A percentile compares a stretch with the other conserved stretches of the same genome.
Evolutionary conservation across 2,888 invertebrate genomes (phyloP).

Genomic region (Epinotia demarniana): DNA sequence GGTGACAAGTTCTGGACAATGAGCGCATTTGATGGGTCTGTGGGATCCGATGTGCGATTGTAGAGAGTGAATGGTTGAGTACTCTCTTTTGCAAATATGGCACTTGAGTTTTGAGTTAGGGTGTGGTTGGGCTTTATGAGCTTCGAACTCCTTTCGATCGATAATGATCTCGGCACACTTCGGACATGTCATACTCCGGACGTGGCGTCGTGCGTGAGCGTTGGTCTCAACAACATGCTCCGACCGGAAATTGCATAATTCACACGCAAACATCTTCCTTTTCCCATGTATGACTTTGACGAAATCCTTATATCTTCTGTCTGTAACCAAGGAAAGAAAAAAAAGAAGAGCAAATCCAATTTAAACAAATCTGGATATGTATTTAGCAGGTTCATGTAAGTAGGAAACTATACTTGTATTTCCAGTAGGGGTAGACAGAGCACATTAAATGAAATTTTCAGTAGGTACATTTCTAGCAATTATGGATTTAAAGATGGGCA

Average conservation of each 20-base stretch:
- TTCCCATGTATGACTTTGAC: background rate
- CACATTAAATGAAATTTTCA: too few species aligned
- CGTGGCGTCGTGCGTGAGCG: background rate
- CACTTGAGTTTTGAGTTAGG: background rate
- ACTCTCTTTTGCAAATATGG: background rate
- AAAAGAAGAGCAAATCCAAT: background rate
- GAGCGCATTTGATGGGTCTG: background rate
- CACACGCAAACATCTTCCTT: background rate
- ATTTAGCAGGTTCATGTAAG: background rate
- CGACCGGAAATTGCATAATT: background rate
- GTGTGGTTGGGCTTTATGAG: constrained; percentile 1
- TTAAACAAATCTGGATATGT: background rate
- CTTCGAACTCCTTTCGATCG: background rate
- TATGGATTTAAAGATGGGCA: too few species aligned
- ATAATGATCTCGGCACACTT: background rate
- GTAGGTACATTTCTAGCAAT: too few species aligned
- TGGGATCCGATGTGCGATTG: background rate
- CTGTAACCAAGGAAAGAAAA: constrained; percentile 1
- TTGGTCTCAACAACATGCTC: background rate
- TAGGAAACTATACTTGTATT: too few species aligned
- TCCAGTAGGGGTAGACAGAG: too few species aligned
- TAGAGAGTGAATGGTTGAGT: background rate
- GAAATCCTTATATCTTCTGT: background rate
- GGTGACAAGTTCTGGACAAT: background rate
- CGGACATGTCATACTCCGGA: background rate